Conservation (phyloP, 2,797 vertebrate species). For the Anolis apletophallus region DNA sequence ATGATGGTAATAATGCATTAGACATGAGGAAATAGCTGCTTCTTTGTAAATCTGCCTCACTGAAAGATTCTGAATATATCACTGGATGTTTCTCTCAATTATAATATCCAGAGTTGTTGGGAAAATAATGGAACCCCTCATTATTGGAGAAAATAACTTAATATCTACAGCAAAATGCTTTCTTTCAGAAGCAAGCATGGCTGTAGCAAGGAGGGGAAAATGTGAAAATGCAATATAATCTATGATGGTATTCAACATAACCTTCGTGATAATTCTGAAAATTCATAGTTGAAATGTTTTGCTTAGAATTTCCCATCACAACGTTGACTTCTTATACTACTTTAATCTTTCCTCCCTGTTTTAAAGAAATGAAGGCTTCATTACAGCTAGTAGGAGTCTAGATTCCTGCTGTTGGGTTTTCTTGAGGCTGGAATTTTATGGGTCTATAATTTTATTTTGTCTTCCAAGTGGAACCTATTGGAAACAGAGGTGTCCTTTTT, state of each 20-base stretch:
- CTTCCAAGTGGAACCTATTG: slow-evolving; percentile 16
- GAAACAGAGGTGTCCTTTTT: slow-evolving; percentile 19
- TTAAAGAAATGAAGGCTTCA: neutral
- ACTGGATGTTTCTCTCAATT: neutral
- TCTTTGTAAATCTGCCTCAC: neutral
- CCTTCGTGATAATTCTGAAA: neutral
- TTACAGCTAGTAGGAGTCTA: neutral
- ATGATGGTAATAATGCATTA: neutral
- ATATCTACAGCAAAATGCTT: neutral
- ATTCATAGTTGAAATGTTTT: slow-evolving; percentile 2
- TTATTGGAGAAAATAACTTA: neutral
- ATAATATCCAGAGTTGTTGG: neutral
- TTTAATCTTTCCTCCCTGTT: slow-evolving; percentile 12
- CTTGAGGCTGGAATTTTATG: slow-evolving; percentile 23
- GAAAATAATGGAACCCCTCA: neutral
- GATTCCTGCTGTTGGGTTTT: neutral
- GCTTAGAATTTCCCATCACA: slow-evolving; percentile 32
- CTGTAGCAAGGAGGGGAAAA: neutral
- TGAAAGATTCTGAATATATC: neutral
- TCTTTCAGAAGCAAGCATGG: neutral
- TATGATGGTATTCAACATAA: rapidly evolving
- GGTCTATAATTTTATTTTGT: slow-evolving; percentile 38
- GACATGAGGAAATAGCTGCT: no score
- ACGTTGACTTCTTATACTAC: slow-evolving; percentile 1
- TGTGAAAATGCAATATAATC: neutral